Evolutionary conservation across 2,888 invertebrate species (phyloP).

Genomic region (Trissolcus brochymenae): DNA sequence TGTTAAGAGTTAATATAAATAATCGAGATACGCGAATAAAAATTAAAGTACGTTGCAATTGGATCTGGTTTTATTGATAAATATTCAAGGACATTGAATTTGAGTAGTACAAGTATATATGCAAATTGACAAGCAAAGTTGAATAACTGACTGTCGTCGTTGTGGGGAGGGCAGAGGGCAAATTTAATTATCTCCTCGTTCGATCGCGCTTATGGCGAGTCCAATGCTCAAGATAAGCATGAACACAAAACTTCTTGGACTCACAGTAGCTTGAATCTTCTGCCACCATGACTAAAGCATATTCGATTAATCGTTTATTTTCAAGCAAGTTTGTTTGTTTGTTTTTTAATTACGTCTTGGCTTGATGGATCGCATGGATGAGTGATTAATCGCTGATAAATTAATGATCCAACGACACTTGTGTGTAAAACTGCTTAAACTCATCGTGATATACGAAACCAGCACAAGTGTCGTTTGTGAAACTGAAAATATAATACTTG

Average conservation of each 20-base stretch:
- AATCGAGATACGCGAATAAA: not conserved
- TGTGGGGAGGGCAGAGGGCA: conserved; percentile 12
- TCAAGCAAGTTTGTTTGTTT: conserved; percentile 6
- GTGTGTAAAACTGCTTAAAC: not conserved
- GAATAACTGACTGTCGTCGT: conserved; percentile 37
- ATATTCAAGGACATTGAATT: not conserved
- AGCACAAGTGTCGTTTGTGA: conserved; percentile 13
- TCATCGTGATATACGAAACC: not conserved
- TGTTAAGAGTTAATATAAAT: not conserved
- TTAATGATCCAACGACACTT: conserved; percentile 5
- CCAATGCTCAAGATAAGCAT: conserved; percentile 69
- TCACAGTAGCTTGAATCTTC: conserved; percentile 67
- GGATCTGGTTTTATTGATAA: not conserved
- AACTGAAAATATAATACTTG: conserved; percentile 22
- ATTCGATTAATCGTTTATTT: conserved; percentile 55
- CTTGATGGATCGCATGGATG: conserved; percentile 4
- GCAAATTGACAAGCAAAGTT: conserved; percentile 18
- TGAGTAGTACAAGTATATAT: conserved; percentile 4
- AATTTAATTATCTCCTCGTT: conserved; percentile 63
- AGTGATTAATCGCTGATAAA: conserved; percentile 1
- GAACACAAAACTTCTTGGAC: conserved; percentile 69
- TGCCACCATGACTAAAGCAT: conserved; percentile 69
- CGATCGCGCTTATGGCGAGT: conserved; percentile 64
- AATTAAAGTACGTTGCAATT: not conserved
- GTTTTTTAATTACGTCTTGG: conserved; percentile 6